Conservation (phyloP, 2,113 vertebrate species). For the Sylvietta virens region DNA sequence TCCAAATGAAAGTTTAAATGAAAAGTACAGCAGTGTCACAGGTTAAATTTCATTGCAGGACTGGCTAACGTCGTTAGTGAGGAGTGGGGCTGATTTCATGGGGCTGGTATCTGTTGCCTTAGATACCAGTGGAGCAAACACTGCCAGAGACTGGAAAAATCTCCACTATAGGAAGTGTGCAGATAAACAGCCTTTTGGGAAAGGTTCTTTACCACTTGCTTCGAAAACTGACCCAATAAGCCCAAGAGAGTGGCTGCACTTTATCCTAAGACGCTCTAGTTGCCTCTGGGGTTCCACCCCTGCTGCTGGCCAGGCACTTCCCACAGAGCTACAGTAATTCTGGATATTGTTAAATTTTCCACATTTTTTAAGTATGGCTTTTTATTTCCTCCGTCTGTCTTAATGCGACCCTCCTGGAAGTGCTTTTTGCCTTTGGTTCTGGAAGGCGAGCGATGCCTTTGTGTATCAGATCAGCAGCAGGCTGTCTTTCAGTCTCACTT, state of each 20-base stretch:
- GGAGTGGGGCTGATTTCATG: conserved; percentile 71
- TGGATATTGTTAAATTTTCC: conserved; percentile 15
- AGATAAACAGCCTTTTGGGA: conserved; percentile 57
- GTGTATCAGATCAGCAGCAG: conserved; percentile 9
- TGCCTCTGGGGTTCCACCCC: neutral
- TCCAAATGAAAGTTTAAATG: conserved; percentile 85
- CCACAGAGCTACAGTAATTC: neutral
- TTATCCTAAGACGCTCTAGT: neutral
- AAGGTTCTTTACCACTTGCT: neutral
- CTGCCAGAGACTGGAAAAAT: conserved; percentile 52
- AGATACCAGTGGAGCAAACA: conserved; percentile 70
- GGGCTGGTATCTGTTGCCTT: conserved; percentile 75
- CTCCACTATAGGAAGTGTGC: neutral
- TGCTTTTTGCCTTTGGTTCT: conserved; percentile 2
- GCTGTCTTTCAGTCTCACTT: neutral
- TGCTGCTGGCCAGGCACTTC: neutral
- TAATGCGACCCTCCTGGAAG: conserved; percentile 5
- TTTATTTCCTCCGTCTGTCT: conserved; percentile 21
- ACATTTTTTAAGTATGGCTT: neutral
- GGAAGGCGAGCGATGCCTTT: neutral
- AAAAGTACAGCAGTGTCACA: conserved; percentile 81
- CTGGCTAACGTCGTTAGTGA: conserved; percentile 74
- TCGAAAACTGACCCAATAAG: conserved; percentile 28
- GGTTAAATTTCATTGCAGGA: conserved; percentile 81
- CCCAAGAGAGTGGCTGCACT: neutral